A percentile compares a stretch with the other conserved stretches of the same genome.
These are phyloP conservation scores for Lagodon rhomboides DNA, from an alignment of 2,797 vertebrate genomes.

Conservation along the genomic window DNA sequence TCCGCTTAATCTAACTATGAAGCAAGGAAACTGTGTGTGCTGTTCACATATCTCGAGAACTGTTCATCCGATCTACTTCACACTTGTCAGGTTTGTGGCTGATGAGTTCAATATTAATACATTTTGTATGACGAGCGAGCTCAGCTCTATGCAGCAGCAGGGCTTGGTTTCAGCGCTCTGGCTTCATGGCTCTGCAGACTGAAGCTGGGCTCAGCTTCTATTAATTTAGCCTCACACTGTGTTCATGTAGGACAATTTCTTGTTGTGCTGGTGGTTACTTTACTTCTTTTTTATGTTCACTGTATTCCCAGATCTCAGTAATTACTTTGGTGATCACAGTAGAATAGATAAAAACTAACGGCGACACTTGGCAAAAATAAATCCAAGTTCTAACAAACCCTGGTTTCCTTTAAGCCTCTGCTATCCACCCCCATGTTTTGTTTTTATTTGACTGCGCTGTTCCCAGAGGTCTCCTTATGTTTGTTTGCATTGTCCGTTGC, in stretches of 20 bases:
- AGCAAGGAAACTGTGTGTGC: too few relatives aligned
- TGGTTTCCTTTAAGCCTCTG: neutral
- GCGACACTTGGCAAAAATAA: neutral
- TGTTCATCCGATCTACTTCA: too few relatives aligned
- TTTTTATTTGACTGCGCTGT: slow-evolving; percentile 19
- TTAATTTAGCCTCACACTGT: neutral
- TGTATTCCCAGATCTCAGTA: neutral
- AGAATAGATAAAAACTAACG: neutral
- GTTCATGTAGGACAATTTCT: neutral
- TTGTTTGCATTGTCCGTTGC: slow-evolving; percentile 5
- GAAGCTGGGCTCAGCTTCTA: neutral
- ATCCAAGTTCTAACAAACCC: neutral
- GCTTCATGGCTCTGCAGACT: too few relatives aligned
- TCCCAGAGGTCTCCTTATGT: slow-evolving; percentile 5
- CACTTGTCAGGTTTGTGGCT: too few relatives aligned
- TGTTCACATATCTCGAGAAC: too few relatives aligned
- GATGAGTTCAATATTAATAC: too few relatives aligned
- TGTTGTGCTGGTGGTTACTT: too few relatives aligned
- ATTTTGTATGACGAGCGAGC: too few relatives aligned
- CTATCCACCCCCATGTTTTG: neutral
- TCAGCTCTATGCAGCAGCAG: too few relatives aligned
- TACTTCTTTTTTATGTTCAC: neutral
- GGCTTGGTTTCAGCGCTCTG: too few relatives aligned
- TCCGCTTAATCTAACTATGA: neutral
- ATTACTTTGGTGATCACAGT: neutral